Conservation (phyloP, 1,140 invertebrate genomes). For the Neelides sp. region DNA sequence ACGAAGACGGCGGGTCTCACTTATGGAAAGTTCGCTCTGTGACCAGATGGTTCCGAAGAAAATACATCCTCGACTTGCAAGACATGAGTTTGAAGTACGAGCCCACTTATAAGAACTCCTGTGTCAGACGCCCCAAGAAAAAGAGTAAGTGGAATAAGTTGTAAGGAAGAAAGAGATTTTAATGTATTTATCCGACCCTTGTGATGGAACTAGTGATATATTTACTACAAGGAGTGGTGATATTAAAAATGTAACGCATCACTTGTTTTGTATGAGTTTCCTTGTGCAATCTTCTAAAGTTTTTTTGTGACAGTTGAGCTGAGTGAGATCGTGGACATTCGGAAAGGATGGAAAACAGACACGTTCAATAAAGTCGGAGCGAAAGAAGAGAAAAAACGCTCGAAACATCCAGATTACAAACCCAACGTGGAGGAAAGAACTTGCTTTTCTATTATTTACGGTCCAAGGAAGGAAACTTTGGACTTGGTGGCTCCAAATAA, state of each 20-base stretch:
- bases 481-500: conserved; percentile 39
- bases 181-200: too few species aligned
- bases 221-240: too few species aligned
- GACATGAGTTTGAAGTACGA: conserved; percentile 33
- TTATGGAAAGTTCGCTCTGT: conserved; percentile 36
- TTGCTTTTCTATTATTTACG: conserved; percentile 42
- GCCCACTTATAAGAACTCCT: conserved; percentile 33
- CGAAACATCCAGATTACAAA: conserved; percentile 23
- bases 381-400: conserved; percentile 31
- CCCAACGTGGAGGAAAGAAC: conserved; percentile 35
- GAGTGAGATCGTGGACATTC: conserved; percentile 38
- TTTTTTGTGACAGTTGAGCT: conserved; percentile 36
- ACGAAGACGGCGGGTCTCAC: conserved; percentile 30
- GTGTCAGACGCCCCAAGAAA: conserved; percentile 25
- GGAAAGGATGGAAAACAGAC: conserved; percentile 40
- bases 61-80: conserved; percentile 34
- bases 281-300: too few species aligned
- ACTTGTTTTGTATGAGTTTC: too few species aligned
- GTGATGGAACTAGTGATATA: too few species aligned
- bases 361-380: conserved; percentile 38
- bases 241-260: too few species aligned
- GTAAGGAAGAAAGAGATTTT: too few species aligned
- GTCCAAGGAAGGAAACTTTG: conserved; percentile 35
- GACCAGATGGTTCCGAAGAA: conserved; percentile 34
- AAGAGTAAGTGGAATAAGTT: conserved; percentile 28